Conservation (phyloP, 2,113 vertebrate species). For the Gila orcuttii region DNA sequence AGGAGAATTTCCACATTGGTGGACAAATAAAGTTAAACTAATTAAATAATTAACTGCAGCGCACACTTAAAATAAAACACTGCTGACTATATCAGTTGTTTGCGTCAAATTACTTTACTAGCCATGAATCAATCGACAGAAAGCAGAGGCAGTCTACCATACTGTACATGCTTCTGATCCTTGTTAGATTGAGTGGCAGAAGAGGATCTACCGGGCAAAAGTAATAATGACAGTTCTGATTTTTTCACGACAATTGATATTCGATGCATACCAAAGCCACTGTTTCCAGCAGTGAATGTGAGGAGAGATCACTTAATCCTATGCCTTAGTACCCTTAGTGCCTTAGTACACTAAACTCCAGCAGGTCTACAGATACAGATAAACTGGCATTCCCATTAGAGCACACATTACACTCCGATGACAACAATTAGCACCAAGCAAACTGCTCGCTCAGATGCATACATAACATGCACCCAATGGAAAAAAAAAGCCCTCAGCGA, state of each 20-base stretch:
- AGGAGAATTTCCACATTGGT: no score
- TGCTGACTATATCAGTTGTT: background rate
- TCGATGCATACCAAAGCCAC: background rate
- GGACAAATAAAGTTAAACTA: no score
- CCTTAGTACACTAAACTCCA: constrained; percentile 9
- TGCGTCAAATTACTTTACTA: background rate
- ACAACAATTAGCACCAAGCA: constrained; percentile 47
- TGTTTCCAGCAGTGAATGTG: background rate
- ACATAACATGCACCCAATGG: constrained; percentile 48
- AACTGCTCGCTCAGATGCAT: constrained; percentile 36
- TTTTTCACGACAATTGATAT: background rate
- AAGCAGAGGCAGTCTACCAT: background rate
- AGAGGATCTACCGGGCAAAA: background rate
- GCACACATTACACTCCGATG: constrained; percentile 50
- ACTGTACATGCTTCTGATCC: background rate
- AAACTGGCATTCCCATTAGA: constrained; percentile 49
- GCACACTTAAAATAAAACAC: no score
- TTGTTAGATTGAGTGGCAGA: background rate
- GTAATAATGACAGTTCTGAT: background rate
- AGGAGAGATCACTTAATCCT: background rate
- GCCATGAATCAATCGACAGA: background rate
- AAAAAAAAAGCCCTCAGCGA: constrained; percentile 68
- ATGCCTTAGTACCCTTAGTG: background rate
- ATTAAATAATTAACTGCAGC: no score
- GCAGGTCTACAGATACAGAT: constrained; percentile 57